Evolutionary conservation across 2,113 vertebrate genomes (phyloP), one percentile per base, ranked within the genome.

Genomic region (Grammomys dolichurus): DNA sequence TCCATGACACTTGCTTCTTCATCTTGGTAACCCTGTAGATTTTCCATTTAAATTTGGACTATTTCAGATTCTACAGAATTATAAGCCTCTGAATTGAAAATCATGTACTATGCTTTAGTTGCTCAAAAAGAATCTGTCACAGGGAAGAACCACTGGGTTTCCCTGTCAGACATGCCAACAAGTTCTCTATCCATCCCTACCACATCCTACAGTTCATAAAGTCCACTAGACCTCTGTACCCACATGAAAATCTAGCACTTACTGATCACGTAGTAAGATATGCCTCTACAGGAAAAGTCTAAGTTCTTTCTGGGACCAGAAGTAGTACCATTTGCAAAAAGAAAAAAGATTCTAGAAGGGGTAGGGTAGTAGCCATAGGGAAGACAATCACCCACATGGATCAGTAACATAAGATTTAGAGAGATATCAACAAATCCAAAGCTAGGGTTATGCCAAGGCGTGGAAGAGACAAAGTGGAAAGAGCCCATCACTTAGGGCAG

Each of bases 401-500:
- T 95, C 93, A 97, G 31, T 36, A 95, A 73, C 12, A 60, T 46
- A 67, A 81, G 87, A 93, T 85, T 92, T 94, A 95, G 31, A 97
- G 33, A 93, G 26, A 40, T 26, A 46, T 90, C 93, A 87, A 94
- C 60, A 72, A 95, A 22, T 91, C 77, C 88, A 93, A 78, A 94
- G 60, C n/a, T 81, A 92, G 91, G 90, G 78, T 84, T 88, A 92
- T 36, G 36, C 84, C 76, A 58, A 88, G 43, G 78, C 40, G 91
- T 51, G 46, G 81, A 84, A 46, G 0, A 96, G 54, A 58, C 93
- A 88, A 95, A 88, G 58, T 70, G 22, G 65, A 67, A 91, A 93
- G 76, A 91, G 60, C 75, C 56, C 91, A 90, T 63, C 67, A 76
- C 78, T 84, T 92, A 82, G n/a, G 86, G 87, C 97, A 33, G 10